Percentiles rank a stretch among this genome's conserved stretches.
phyloP scores from a whole-genome alignment of 2,888 invertebrate species.

The Leucophora obtusa region DNA sequence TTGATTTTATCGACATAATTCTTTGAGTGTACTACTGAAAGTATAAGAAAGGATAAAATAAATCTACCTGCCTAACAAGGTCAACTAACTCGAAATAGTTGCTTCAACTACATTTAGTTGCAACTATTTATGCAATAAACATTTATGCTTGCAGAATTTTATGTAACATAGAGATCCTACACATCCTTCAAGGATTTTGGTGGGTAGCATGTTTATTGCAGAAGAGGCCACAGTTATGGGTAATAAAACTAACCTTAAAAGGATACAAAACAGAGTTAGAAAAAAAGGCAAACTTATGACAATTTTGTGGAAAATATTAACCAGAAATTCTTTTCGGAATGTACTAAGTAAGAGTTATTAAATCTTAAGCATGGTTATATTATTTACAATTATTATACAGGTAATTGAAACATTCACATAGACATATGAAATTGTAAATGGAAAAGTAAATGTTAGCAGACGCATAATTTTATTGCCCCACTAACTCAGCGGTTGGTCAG shows the following conservation, averaged over 20 bases:
- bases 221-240: constrained; percentile 5
- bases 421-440: not conserved
- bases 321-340: not conserved
- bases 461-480: constrained; percentile 63
- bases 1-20: too few species aligned
- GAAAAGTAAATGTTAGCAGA: constrained; percentile 20
- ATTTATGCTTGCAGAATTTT: constrained; percentile 49
- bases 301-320: not conserved
- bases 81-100: constrained; percentile 28
- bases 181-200: constrained; percentile 36
- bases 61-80: constrained; percentile 43
- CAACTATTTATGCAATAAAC: constrained; percentile 59
- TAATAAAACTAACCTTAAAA: constrained; percentile 26
- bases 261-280: constrained; percentile 17
- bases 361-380: not conserved
- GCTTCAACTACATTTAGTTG: constrained; percentile 7
- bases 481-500: constrained; percentile 64
- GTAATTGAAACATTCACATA: not conserved
- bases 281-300: constrained; percentile 5
- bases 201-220: constrained; percentile 34
- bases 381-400: not conserved
- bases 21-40: too few species aligned
- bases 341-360: constrained; percentile 28
- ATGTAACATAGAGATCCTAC: constrained; percentile 28
- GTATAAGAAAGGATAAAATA: too few species aligned